Evolutionary conservation across 2,113 vertebrate species (phyloP).

Genomic region (Sorex fumeus): DNA sequence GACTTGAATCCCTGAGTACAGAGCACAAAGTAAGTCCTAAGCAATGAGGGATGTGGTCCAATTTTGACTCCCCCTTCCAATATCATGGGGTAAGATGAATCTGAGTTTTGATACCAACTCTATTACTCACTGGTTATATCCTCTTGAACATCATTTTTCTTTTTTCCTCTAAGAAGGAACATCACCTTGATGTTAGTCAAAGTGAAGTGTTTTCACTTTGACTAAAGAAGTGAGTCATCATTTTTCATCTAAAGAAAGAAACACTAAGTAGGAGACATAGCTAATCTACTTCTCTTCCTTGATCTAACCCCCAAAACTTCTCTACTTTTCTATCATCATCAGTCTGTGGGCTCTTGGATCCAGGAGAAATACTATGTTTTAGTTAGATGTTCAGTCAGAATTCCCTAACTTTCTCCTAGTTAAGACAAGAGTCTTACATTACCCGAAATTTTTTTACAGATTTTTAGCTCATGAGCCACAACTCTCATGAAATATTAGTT

Average conservation of each 20-base stretch:
- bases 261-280: neutral
- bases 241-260: constrained; percentile 43
- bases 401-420: neutral
- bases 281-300: neutral
- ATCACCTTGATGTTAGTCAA: too few species aligned
- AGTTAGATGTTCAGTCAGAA: neutral
- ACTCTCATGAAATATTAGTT: neutral
- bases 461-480: neutral
- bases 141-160: constrained; percentile 11
- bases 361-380: neutral
- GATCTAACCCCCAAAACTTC: too few species aligned
- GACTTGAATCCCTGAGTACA: too few species aligned
- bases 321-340: neutral
- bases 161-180: neutral
- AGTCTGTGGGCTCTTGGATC: neutral
- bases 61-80: too few species aligned
- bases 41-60: too few species aligned
- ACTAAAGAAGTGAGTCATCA: neutral
- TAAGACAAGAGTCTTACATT: neutral
- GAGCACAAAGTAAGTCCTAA: too few species aligned
- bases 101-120: neutral
- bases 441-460: neutral
- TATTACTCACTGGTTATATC: neutral
- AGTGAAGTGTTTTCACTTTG: constrained; percentile 22
- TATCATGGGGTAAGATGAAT: neutral